Percentiles rank a stretch among this genome's conserved stretches.
Evolutionary conservation across 2,113 vertebrate species (phyloP).

Genomic region (Pao palembangensis): DNA sequence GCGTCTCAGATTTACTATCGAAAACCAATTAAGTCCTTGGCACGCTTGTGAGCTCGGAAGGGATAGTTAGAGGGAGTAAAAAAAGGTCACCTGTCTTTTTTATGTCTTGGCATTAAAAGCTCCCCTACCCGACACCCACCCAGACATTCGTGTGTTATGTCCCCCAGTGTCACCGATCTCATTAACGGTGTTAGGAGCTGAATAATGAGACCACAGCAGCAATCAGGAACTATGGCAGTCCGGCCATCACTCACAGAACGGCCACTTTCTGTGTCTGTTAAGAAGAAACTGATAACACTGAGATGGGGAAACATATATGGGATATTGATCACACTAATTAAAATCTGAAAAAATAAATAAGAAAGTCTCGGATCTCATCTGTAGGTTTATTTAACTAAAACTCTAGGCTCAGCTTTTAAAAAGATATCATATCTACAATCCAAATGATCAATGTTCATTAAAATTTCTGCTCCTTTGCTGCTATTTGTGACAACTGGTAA

Average conservation of each 20-base stretch:
- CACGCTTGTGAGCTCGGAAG: constrained; percentile 36
- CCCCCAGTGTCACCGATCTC: constrained; percentile 28
- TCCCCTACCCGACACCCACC: constrained; percentile 3
- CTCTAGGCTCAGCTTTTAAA: background rate
- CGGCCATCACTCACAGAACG: background rate
- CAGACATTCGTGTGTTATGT: background rate
- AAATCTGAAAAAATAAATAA: constrained; percentile 24
- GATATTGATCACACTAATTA: constrained; percentile 46
- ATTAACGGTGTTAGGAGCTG: constrained; percentile 34
- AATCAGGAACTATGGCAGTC: constrained; percentile 27
- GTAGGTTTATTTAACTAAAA: constrained; percentile 10
- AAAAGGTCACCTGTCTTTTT: constrained; percentile 62
- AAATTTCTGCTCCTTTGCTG: constrained; percentile 10
- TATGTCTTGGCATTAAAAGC: background rate
- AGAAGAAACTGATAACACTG: constrained; percentile 23
- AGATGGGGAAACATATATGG: constrained; percentile 14
- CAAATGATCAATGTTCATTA: constrained; percentile 35
- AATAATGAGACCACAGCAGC: constrained; percentile 25
- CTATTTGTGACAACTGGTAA: constrained; percentile 19
- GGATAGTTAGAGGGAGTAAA: constrained; percentile 29
- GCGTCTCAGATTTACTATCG: constrained; percentile 58
- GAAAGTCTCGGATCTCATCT: constrained; percentile 13
- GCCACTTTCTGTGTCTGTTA: constrained; percentile 1
- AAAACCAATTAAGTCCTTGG: constrained; percentile 64
- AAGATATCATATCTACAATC: constrained; percentile 8